Percentiles rank a stretch among this genome's conserved stretches.
phyloP scores from a whole-genome alignment of 2,113 vertebrate genomes.

The Zeus faber region DNA sequence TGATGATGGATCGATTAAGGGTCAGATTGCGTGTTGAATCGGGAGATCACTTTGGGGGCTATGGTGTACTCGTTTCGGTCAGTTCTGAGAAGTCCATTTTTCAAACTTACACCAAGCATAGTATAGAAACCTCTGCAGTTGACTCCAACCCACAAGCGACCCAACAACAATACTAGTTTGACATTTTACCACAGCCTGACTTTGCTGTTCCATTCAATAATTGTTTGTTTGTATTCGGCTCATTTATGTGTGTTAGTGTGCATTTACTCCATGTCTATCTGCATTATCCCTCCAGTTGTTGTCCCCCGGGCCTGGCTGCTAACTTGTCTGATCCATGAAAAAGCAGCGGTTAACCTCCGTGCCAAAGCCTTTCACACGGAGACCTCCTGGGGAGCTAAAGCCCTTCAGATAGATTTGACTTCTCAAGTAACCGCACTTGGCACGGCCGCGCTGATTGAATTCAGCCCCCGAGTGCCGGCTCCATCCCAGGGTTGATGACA shows the following conservation, averaged over 20 bases:
- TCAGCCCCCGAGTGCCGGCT: too few relatives aligned
- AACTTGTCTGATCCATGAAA: neutral
- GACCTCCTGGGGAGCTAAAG: constrained; percentile 32
- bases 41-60: neutral
- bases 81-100: constrained; percentile 10
- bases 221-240: neutral
- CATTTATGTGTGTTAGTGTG: neutral
- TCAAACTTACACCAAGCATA: constrained; percentile 11
- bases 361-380: constrained; percentile 9
- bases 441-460: too few relatives aligned
- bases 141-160: neutral
- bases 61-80: neutral
- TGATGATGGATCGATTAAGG: neutral
- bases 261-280: constrained; percentile 4
- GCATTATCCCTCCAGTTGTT: constrained; percentile 9
- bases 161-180: constrained; percentile 14
- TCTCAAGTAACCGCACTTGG: constrained; percentile 37
- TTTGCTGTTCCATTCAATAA: constrained; percentile 39
- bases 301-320: constrained; percentile 1
- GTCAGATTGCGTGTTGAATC: neutral
- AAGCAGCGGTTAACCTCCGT: neutral
- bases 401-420: constrained; percentile 31
- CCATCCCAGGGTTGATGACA: constrained; percentile 24
- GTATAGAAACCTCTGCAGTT: constrained; percentile 3
- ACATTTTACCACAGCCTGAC: constrained; percentile 27